Conservation (phyloP, 2,797 vertebrate species). For the Hoplostethus atlanticus region DNA sequence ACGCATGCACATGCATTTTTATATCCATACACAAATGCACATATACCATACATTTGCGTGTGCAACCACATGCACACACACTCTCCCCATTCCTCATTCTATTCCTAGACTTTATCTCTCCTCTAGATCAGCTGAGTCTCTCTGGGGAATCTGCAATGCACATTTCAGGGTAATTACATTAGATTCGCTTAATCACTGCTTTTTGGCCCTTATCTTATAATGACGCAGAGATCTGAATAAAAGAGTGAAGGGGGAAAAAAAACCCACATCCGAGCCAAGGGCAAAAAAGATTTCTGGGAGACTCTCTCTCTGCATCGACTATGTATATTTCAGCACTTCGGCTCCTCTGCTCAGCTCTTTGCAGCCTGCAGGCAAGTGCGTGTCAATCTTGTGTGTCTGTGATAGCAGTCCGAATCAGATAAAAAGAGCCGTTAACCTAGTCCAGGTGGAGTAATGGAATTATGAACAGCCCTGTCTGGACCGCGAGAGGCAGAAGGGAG, state of each 20-base stretch:
- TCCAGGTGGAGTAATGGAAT: constrained; percentile 82
- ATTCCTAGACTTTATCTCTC: constrained; percentile 51
- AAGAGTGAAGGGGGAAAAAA: constrained; percentile 24
- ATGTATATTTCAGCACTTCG: constrained; percentile 66
- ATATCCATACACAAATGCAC: constrained; percentile 1
- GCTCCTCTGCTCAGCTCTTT: constrained; percentile 51
- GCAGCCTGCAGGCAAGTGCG: constrained; percentile 63
- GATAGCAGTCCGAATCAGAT: constrained; percentile 74
- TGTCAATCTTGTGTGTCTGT: constrained; percentile 64
- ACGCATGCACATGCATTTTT: constrained; percentile 23
- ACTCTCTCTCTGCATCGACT: constrained; percentile 53
- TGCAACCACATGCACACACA: constrained; percentile 2
- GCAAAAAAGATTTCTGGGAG: constrained; percentile 49
- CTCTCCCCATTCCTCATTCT: constrained; percentile 20
- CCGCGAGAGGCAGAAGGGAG: constrained; percentile 64
- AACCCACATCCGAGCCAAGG: constrained; percentile 56
- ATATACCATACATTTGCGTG: not conserved
- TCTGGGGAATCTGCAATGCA: constrained; percentile 41
- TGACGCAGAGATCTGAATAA: constrained; percentile 59
- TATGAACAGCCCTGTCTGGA: constrained; percentile 73
- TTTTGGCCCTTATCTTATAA: constrained; percentile 67
- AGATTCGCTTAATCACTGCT: constrained; percentile 69
- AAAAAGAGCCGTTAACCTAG: constrained; percentile 79
- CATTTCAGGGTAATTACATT: constrained; percentile 72
- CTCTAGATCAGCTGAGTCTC: constrained; percentile 61